phyloP scores from a whole-genome alignment of 2,797 vertebrate species.

The Phataginus tricuspis region DNA sequence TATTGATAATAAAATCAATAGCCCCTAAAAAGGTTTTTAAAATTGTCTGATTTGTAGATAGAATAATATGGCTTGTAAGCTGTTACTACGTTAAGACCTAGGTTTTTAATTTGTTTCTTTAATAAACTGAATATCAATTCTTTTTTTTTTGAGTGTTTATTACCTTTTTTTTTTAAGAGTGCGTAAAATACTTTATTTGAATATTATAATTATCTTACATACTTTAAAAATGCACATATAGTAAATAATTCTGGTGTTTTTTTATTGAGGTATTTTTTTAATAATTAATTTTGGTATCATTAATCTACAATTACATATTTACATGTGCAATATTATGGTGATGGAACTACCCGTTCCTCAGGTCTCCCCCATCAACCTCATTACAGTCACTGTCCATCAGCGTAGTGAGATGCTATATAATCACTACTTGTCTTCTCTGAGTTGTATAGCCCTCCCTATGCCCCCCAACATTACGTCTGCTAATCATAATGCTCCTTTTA shows the following conservation, averaged over 20 bases:
- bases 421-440: too few species aligned
- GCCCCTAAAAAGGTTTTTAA: not conserved
- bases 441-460: too few species aligned
- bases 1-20: not conserved
- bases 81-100: not conserved
- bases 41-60: not conserved
- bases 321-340: too few species aligned
- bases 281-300: too few species aligned
- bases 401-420: too few species aligned
- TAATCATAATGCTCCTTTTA: too few species aligned
- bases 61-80: not conserved
- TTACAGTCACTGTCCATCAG: too few species aligned
- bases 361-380: too few species aligned
- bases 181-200: constrained; percentile 15
- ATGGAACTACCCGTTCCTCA: too few species aligned
- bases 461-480: too few species aligned
- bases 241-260: constrained; percentile 73
- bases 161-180: not conserved
- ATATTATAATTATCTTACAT: constrained; percentile 33
- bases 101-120: constrained; percentile 23
- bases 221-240: not conserved
- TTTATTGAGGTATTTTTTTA: not conserved
- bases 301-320: too few species aligned
- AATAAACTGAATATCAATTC: constrained; percentile 6
- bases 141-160: constrained; percentile 18